These are phyloP conservation scores for Microtus richardsoni DNA, from an alignment of 2,113 vertebrate genomes.

Conservation along the genomic window DNA sequence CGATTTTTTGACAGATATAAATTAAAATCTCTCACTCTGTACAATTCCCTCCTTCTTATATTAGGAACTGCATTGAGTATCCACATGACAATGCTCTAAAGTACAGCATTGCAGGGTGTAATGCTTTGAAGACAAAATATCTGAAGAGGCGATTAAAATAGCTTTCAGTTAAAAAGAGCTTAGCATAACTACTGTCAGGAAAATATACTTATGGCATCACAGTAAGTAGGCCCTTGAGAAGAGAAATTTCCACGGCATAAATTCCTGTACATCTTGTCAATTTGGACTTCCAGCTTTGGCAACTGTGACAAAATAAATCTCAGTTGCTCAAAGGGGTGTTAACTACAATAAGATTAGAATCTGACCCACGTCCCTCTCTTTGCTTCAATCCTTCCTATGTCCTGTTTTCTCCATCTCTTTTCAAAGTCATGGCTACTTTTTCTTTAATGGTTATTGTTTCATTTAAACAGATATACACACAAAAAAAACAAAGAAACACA, in stretches of 20 bases:
- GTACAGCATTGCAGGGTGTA: rapidly evolving
- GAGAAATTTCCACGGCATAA: no score
- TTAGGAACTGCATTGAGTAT: no score
- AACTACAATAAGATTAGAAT: neutral
- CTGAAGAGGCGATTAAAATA: neutral
- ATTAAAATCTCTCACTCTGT: neutral
- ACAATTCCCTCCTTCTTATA: neutral
- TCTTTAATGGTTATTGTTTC: neutral
- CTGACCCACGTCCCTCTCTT: neutral
- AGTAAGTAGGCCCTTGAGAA: neutral
- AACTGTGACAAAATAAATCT: neutral
- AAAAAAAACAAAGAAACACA: no score
- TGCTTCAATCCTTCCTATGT: neutral
- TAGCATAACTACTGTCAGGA: rapidly evolving
- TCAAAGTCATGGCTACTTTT: neutral
- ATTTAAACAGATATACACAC: neutral
- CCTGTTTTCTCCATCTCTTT: neutral
- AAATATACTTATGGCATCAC: rapidly evolving
- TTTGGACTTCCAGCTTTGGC: neutral
- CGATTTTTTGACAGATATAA: neutral
- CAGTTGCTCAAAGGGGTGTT: neutral
- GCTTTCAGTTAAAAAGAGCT: neutral
- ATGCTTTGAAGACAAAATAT: neutral
- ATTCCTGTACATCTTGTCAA: neutral
- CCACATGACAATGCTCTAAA: neutral